Percentiles rank a stretch among this genome's conserved stretches.
Evolutionary conservation across 30 jellyfish, hydroid and myxozoan species (phyloP).

Genomic region (Cassiopea xamachana): DNA sequence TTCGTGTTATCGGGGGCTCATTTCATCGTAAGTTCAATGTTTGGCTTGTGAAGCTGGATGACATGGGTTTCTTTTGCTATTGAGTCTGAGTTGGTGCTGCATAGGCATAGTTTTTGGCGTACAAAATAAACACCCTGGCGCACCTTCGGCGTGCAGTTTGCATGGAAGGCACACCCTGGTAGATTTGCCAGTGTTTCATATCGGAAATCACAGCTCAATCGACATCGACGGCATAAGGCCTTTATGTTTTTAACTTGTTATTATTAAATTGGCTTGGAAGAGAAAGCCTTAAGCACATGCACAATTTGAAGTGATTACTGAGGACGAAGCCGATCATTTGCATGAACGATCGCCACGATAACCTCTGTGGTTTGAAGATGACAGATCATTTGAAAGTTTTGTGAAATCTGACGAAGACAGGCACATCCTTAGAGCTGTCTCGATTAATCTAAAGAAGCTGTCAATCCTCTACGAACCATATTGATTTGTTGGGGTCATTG

Average conservation of each 20-base stretch:
- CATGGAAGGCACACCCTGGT: no score
- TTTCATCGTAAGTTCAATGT: no score
- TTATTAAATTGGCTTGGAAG: constrained; percentile 5
- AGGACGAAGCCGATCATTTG: constrained; percentile 24
- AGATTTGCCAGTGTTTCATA: no score
- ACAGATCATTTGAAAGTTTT: constrained; percentile 67
- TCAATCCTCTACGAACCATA: constrained; percentile 64
- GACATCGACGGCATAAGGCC: not conserved
- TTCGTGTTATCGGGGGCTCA: no score
- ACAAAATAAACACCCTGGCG: no score
- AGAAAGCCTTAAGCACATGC: constrained; percentile 21
- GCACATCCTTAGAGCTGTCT: constrained; percentile 61
- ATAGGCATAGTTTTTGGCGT: no score
- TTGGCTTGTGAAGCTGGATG: no score
- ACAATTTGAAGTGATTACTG: constrained; percentile 30
- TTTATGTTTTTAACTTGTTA: not conserved
- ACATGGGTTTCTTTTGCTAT: no score
- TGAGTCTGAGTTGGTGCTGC: no score
- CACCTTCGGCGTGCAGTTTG: no score
- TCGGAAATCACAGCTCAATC: not conserved
- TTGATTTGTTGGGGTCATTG: constrained; percentile 71
- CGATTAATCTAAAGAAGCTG: constrained; percentile 70
- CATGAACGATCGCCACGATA: constrained; percentile 57
- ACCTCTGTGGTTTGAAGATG: constrained; percentile 72
- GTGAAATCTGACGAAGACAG: constrained; percentile 71